Conservation (phyloP, 2,113 vertebrate genomes). For the Rhabdomys dilectus region DNA sequence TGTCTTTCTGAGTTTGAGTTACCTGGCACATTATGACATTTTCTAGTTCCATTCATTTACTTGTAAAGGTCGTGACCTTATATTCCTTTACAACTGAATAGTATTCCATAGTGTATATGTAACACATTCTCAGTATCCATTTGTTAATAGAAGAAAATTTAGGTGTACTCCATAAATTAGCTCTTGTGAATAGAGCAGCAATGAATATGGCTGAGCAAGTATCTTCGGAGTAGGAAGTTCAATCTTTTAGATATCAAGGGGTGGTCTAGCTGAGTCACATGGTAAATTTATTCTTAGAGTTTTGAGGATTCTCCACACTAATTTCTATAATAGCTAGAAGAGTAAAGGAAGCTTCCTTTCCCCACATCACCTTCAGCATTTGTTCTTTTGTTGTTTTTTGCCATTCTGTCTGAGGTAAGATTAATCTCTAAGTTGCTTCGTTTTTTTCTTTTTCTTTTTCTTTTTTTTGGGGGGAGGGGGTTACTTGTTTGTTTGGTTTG, state of each 20-base stretch:
- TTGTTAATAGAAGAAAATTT: neutral
- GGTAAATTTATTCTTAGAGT: neutral
- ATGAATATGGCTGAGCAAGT: neutral
- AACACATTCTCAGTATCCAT: neutral
- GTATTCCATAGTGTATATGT: neutral
- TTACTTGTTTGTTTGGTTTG: no score
- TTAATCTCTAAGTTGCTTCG: neutral
- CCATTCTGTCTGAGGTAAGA: neutral
- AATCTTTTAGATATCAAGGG: neutral
- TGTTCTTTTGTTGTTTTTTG: neutral
- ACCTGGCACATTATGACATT: neutral
- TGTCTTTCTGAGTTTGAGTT: neutral
- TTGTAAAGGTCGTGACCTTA: neutral
- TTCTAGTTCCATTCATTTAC: neutral
- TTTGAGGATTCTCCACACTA: neutral
- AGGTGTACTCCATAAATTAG: neutral
- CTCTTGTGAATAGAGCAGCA: neutral
- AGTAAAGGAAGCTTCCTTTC: neutral
- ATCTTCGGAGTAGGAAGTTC: neutral
- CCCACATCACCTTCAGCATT: neutral
- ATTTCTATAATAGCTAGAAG: neutral
- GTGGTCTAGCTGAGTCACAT: neutral
- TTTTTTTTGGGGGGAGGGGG: no score
- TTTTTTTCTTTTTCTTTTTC: neutral
- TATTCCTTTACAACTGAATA: neutral